Evolutionary conservation across 2,113 vertebrate genomes (phyloP), one percentile per base, ranked within the genome.

Genomic region (Sclerurus mexicanus): DNA sequence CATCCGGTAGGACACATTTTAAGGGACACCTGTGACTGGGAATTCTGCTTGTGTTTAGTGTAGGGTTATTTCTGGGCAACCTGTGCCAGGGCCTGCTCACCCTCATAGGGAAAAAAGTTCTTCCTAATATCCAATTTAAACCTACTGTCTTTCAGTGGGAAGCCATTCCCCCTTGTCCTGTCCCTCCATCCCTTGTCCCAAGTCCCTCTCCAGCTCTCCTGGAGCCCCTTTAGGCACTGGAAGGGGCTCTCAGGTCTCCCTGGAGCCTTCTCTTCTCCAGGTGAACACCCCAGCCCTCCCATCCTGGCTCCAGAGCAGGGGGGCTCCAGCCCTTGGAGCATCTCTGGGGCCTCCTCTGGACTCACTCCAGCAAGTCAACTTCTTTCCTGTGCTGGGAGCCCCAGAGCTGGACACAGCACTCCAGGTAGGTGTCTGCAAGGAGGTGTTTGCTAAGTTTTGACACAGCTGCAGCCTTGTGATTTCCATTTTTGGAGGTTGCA

Each of bases 261-360:
- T 42, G 31, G 37, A 68, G 2, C 52, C 31, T 68, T 44, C 24
- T 30, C 42, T 0, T 56, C 37, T 58, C 44, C 52, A 50, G 44
- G 16, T 5, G 44, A 42, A 1, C 27, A n/a, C 3, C 11, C 33
- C 63, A 52, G 44, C 31, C 60, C 27, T 44, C 14, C 37, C 53
- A 68, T 37, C 5, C 72, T 67, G 72, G 21, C 63, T 68, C 35
- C 72, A 67, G 69, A 47, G 23, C n/a, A 74, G 60, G 58, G 52
- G 31, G 13, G 25, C 52, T 50, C 84, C 72, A 77, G 10, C 33
- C 31, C 46, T n/a, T 3, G 2, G 46, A 52, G 14, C 63, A 53
- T 0, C 28, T 39, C 33, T 1, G 0, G 19, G 46, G 18, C 12
- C 14, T 68, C 27, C 1, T 18, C 46, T 39, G 63, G 27, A 28